Conservation (phyloP, 2,888 invertebrate species). For the Chirona hameri region DNA sequence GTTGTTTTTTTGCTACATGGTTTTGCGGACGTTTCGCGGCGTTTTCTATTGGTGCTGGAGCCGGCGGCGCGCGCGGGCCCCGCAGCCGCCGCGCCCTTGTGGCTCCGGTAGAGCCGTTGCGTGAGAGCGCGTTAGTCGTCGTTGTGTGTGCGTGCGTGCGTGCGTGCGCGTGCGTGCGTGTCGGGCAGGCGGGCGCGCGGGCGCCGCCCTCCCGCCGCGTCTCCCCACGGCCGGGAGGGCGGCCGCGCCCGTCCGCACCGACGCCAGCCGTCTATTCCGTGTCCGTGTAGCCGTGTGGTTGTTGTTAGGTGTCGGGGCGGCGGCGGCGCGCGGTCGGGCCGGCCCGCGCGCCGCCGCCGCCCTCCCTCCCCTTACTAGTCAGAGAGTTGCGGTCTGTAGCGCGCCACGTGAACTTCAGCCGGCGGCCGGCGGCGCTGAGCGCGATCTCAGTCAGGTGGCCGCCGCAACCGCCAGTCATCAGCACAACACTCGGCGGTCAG, state of each 20-base stretch:
- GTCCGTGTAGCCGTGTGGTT: constrained; percentile 25
- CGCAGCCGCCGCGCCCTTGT: not conserved
- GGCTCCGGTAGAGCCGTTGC: not conserved
- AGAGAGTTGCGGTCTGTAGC: not conserved
- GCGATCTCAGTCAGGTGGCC: not conserved
- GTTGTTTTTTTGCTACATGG: constrained; percentile 25
- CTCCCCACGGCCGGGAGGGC: not conserved
- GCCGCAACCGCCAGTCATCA: too few species aligned
- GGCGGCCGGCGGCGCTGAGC: not conserved
- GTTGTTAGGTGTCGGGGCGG: constrained; percentile 13
- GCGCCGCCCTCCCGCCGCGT: not conserved
- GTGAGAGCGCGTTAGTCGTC: not conserved
- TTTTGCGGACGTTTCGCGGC: not conserved
- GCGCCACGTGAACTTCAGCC: not conserved
- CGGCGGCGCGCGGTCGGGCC: not conserved
- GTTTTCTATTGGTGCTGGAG: not conserved
- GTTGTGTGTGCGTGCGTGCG: constrained; percentile 7
- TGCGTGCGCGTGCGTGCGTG: not conserved
- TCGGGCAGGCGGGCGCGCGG: not conserved
- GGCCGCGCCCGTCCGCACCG: not conserved
- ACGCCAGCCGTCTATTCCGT: not conserved
- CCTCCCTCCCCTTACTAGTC: not conserved
- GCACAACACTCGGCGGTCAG: not conserved
- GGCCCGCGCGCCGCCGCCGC: not conserved
- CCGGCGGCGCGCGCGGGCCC: not conserved